Base-by-base conservation (phyloP, 2,888 invertebrate genomes). In the Diaprepes abbreviatus region DNA sequence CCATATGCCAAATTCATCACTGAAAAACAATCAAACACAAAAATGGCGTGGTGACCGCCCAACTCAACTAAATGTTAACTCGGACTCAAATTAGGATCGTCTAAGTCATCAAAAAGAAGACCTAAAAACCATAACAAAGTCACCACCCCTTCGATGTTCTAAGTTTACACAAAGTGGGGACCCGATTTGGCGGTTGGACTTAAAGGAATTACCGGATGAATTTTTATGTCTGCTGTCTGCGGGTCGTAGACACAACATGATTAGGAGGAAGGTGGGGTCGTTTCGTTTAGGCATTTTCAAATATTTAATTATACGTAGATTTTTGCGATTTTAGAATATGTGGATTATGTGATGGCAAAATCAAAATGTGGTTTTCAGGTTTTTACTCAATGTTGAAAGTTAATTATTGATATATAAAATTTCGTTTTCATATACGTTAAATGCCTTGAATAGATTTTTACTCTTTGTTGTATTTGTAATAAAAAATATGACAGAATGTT, bases 111-210 rank as follows among this genome's bases (percentile, higher is more conserved):
- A 19, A 16, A 28, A 58, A 58, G 57, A 38, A 58, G 38, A 40
- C 31, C 35, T 45, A 16, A 31, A 35, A 45, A 45, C 35, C 45
- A 17, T 19, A 28, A 21, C 33, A 17, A 9, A 28, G 55, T 43
- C 31, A 65, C 65, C 65, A 65, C 65, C 65, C 65, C 65, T 65
- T 65, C 65, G 57, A 55, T 65, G 65, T 65, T 65, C 43, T 43
- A 40, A 31, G 40, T 48, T 48, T 48, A 48, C 48, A 48, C 48
- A 48, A 48, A 31, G 12, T 14, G 52, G 12, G 43, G 21, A 35
- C 40, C 14, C 57, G 57, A 57, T 57, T 65, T 36, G 33, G 65
- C 65, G 55, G 57, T 57, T 43, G 14, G 28, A 28, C 31, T 54
- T 54, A 54, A 64, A 64, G 54, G 33, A 64, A 43, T 19, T 31